Conservation (phyloP, 1,140 invertebrate genomes). For the Leptinotarsa lineolata region DNA sequence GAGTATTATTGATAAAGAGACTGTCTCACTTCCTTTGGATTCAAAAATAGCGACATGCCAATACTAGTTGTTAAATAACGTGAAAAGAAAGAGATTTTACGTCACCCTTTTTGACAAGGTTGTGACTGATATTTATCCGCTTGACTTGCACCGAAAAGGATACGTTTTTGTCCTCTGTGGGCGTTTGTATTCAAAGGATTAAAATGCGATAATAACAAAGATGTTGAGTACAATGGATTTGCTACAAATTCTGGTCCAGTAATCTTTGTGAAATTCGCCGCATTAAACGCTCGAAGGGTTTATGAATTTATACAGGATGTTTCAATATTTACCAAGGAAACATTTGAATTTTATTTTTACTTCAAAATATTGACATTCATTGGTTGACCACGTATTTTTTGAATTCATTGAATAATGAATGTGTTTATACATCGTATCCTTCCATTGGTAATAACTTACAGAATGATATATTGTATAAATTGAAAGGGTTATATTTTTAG, state of each 20-base stretch:
- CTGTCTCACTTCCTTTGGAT: too few relatives aligned
- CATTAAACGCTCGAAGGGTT: background rate
- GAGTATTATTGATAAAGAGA: too few relatives aligned
- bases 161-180: constrained; percentile 30
- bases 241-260: constrained; percentile 17
- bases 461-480: too few relatives aligned
- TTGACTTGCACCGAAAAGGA: constrained; percentile 39
- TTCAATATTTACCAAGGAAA: too few relatives aligned
- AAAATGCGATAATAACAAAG: constrained; percentile 33
- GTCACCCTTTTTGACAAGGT: constrained; percentile 36
- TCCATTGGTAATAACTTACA: too few relatives aligned
- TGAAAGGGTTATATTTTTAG: too few relatives aligned
- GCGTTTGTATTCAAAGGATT: constrained; percentile 39
- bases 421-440: too few relatives aligned
- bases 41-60: background rate
- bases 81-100: constrained; percentile 6
- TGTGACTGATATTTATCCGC: constrained; percentile 44
- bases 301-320: background rate
- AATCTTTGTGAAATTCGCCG: constrained; percentile 16
- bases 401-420: too few relatives aligned
- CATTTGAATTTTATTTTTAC: too few relatives aligned
- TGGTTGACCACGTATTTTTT: too few relatives aligned
- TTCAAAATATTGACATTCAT: too few relatives aligned
- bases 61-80: constrained; percentile 2
- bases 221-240: constrained; percentile 23